These are phyloP conservation scores for Zaprionus ghesquierei DNA, from an alignment of 1,140 invertebrate species.

Conservation along the genomic window DNA sequence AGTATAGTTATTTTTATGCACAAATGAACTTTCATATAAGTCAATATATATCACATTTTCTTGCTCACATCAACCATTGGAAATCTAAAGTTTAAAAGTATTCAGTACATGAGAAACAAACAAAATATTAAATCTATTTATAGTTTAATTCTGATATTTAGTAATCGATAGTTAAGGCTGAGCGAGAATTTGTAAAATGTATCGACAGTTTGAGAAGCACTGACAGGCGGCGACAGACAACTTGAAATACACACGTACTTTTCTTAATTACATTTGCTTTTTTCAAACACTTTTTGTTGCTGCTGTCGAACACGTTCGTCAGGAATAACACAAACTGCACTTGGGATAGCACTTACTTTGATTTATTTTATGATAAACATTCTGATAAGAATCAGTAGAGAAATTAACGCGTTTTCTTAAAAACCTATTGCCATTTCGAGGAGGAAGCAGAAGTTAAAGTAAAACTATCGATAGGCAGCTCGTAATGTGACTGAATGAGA, in stretches of 20 bases:
- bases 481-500: conserved; percentile 6
- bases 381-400: conserved; percentile 3
- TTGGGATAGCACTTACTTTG: conserved; percentile 8
- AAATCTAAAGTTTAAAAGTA: not conserved
- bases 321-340: not conserved
- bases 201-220: conserved; percentile 10
- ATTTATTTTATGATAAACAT: conserved; percentile 30
- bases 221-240: conserved; percentile 19
- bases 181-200: not conserved
- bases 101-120: not conserved
- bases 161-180: conserved; percentile 11
- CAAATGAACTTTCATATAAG: not conserved
- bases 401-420: conserved; percentile 13
- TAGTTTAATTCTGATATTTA: not conserved
- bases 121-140: not conserved
- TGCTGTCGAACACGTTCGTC: not conserved
- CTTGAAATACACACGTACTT: conserved; percentile 10
- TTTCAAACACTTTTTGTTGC: not conserved
- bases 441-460: not conserved
- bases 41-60: not conserved
- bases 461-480: conserved; percentile 22
- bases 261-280: not conserved
- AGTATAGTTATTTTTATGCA: not conserved
- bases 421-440: conserved; percentile 14
- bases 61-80: not conserved